phyloP scores from a whole-genome alignment of 2,797 vertebrate species.

The Chaenodraco wilsoni region DNA sequence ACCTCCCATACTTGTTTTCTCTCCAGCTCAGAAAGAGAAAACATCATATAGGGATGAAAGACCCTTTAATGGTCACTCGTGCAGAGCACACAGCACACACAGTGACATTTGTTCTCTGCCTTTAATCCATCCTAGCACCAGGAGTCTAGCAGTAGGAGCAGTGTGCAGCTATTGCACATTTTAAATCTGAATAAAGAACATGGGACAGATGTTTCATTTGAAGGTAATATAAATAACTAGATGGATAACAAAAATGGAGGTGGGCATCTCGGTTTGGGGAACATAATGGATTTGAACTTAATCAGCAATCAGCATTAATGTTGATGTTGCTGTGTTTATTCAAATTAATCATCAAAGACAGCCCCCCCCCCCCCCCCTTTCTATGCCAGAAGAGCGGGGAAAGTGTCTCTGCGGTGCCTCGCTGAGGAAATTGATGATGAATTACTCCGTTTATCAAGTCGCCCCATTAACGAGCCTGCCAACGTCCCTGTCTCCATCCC shows the following conservation, averaged over 20 bases:
- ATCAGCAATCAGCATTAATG: constrained; percentile 84
- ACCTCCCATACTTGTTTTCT: constrained; percentile 46
- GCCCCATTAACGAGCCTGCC: constrained; percentile 72
- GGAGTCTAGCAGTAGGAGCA: too few species aligned
- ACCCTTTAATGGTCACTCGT: too few species aligned
- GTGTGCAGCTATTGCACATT: constrained; percentile 3
- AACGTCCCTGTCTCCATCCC: constrained; percentile 64
- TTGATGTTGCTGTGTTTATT: constrained; percentile 83
- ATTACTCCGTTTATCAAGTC: constrained; percentile 82
- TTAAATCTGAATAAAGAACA: constrained; percentile 42
- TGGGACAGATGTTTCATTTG: constrained; percentile 45
- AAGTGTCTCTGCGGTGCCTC: constrained; percentile 67
- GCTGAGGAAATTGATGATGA: constrained; percentile 82
- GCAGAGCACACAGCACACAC: too few species aligned
- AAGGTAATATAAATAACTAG: constrained; percentile 36
- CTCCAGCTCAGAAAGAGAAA: constrained; percentile 36
- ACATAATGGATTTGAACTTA: constrained; percentile 77
- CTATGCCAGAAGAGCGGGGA: constrained; percentile 54
- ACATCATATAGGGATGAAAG: not conserved
- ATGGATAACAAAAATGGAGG: constrained; percentile 46
- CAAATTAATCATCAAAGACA: constrained; percentile 84
- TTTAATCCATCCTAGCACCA: too few species aligned
- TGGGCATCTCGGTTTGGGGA: constrained; percentile 45
- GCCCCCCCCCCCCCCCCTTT: constrained; percentile 46
- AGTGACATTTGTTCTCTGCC: too few species aligned